A percentile compares a stretch with the other conserved stretches of the same genome.
These are phyloP conservation scores for Ranitomeya variabilis DNA, from an alignment of 2,113 vertebrate species.

Conservation along the genomic window DNA sequence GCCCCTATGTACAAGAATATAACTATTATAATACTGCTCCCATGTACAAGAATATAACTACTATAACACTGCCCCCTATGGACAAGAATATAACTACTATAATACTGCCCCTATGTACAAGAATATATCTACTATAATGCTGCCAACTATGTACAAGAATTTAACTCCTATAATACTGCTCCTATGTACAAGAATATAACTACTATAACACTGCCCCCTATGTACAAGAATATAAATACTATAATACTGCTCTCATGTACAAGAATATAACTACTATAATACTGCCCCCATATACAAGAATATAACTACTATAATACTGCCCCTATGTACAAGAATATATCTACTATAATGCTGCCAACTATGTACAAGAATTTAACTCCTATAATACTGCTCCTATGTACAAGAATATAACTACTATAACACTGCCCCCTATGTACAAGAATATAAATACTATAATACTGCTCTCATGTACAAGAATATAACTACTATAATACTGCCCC, in stretches of 20 bases:
- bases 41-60: no score
- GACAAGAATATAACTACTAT: background rate
- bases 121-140: background rate
- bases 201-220: background rate
- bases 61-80: no score
- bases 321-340: background rate
- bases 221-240: background rate
- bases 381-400: conserved; percentile 18
- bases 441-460: no score
- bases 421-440: no score
- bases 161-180: background rate
- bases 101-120: background rate
- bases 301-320: background rate
- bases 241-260: background rate
- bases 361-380: conserved; percentile 6
- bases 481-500: no score
- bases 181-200: background rate
- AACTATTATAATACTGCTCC: no score
- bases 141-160: background rate
- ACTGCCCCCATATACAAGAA: background rate
- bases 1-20: no score
- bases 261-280: conserved; percentile 1
- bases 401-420: background rate
- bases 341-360: background rate
- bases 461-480: no score